Conservation (phyloP, 2,797 vertebrate species). For the Notolabrus celidotus region DNA sequence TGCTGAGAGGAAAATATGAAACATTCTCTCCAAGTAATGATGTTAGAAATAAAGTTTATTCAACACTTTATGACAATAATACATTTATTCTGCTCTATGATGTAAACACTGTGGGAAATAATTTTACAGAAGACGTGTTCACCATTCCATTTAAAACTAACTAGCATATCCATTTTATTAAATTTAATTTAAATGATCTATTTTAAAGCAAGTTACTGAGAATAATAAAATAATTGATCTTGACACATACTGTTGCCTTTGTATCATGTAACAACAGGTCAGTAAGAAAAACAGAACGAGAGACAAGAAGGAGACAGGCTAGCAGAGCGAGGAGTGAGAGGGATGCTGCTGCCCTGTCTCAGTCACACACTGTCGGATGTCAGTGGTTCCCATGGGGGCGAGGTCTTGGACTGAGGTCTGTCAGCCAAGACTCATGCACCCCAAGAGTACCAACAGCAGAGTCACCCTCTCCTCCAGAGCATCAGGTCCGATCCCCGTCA, state of each 20-base stretch:
- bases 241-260: background rate
- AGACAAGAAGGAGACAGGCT: slow-evolving; percentile 56
- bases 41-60: too few relatives aligned
- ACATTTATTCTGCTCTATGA: too few relatives aligned
- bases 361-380: slow-evolving; percentile 77
- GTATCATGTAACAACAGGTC: slow-evolving; percentile 46
- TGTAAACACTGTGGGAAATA: too few relatives aligned
- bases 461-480: slow-evolving; percentile 56
- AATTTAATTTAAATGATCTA: too few relatives aligned
- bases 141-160: too few relatives aligned
- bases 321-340: slow-evolving; percentile 66
- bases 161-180: too few relatives aligned
- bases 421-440: slow-evolving; percentile 68
- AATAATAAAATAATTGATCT: background rate
- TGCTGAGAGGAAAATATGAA: too few relatives aligned
- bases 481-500: slow-evolving; percentile 35
- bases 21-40: too few relatives aligned
- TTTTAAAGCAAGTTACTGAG: background rate
- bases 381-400: slow-evolving; percentile 80
- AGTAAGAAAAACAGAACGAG: slow-evolving; percentile 54
- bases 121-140: too few relatives aligned
- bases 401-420: slow-evolving; percentile 55
- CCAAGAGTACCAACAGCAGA: slow-evolving; percentile 12
- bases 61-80: too few relatives aligned
- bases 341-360: slow-evolving; percentile 76